phyloP scores from a whole-genome alignment of 1,140 invertebrate genomes.

The Andricus grossulariae region DNA sequence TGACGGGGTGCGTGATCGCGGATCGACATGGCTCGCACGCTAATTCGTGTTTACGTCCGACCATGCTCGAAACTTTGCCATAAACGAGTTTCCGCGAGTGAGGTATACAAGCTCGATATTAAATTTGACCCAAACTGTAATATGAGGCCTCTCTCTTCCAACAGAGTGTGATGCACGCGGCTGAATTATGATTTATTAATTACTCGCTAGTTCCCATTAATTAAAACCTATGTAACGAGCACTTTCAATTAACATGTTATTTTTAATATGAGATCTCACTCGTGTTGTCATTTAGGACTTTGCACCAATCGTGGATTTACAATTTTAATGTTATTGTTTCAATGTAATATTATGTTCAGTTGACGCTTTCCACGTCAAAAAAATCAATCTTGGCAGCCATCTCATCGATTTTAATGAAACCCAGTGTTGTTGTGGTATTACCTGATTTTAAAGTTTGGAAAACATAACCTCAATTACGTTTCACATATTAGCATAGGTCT shows the following conservation, averaged over 20 bases:
- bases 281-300: too few relatives aligned
- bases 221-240: slow-evolving; percentile 5
- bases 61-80: slow-evolving; percentile 30
- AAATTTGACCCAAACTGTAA: slow-evolving; percentile 25
- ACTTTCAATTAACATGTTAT: slow-evolving; percentile 8
- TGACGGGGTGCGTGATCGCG: slow-evolving; percentile 17
- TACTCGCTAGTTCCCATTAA: not conserved
- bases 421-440: too few relatives aligned
- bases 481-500: too few relatives aligned
- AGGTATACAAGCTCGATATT: slow-evolving; percentile 17
- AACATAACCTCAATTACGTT: too few relatives aligned
- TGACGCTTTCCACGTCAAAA: too few relatives aligned
- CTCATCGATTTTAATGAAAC: too few relatives aligned
- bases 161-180: slow-evolving; percentile 11
- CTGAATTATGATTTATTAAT: slow-evolving; percentile 26
- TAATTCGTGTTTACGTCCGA: slow-evolving; percentile 23
- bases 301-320: too few relatives aligned
- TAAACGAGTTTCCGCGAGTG: slow-evolving; percentile 26
- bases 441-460: too few relatives aligned
- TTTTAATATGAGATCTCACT: not conserved
- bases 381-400: too few relatives aligned
- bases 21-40: slow-evolving; percentile 27
- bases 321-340: too few relatives aligned
- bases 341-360: too few relatives aligned
- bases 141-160: not conserved